Base-by-base conservation (phyloP, 1,140 invertebrate genomes). In the Chironomus striatipennis region DNA sequence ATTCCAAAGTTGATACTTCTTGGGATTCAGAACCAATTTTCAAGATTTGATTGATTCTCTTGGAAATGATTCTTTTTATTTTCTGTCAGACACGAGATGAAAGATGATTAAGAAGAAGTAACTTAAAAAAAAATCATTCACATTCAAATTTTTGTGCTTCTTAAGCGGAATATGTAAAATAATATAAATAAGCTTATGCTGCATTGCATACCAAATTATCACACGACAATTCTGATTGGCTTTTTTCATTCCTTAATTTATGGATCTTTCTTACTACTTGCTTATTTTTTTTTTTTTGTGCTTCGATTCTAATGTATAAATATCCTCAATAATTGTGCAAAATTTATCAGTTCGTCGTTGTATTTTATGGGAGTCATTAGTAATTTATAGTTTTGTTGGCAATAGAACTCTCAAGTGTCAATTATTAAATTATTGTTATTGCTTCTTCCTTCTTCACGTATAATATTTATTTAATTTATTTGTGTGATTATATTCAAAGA, bases 231-330 rank as follows among this genome's bases (percentile, higher is more conserved):
- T 70, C 65, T 70, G n/a, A 57, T 57, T 57, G 47, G 47, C 9
- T 57, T n/a, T 57, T 57, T n/a, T n/a, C n/a, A n/a, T n/a, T 5
- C 65, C 20, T 70, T 17, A n/a, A n/a, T 57, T 70, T 15, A 70
- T 70, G 65, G 65, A 20, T 70, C 65, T 70, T 67, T 67, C 12
- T 18, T 70, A 21, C 9, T 20, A 20, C 9, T 70, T 18, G 7
- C 65, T 18, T 70, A 8, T 70, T 3, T 70, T 18, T 12, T 65
- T 67, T 17, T 67, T 67, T 18, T 9, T 20, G 20, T 70, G 20
- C 17, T 34, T 34, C 65, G 18, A 70, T 70, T 70, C 65, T 21
- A 70, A 70, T 17, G 47, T 70, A 70, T 70, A 70, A 70, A 70
- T 70, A 70, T 70, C 65, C 65, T 70, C 17, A 21, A 18, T 15